These are phyloP conservation scores for Mirza zaza DNA, from an alignment of 2,113 vertebrate species.

Conservation along the genomic window DNA sequence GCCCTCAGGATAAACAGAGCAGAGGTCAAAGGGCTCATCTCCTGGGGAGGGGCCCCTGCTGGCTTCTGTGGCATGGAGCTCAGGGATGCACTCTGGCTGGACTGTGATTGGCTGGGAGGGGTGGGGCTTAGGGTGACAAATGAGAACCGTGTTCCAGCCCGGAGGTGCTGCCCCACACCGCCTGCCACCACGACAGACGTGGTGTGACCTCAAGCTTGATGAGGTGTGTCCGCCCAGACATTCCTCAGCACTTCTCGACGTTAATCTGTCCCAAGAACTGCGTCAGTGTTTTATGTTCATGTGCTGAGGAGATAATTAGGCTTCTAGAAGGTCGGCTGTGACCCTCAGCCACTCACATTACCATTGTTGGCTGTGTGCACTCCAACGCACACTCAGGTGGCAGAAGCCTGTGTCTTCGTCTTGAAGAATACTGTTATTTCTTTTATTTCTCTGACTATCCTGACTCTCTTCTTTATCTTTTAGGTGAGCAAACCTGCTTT, in stretches of 20 bases:
- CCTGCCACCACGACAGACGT: background rate
- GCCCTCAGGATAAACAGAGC: background rate
- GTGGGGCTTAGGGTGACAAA: background rate
- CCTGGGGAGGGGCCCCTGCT: background rate
- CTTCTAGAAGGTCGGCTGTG: background rate
- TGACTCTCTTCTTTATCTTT: background rate
- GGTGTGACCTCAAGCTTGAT: background rate
- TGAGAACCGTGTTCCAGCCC: background rate
- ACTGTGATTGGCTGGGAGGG: background rate
- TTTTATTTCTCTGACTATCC: background rate
- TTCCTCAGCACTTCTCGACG: background rate
- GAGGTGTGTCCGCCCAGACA: accelerated
- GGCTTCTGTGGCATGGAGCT: background rate
- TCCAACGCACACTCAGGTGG: background rate
- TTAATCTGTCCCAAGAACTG: background rate
- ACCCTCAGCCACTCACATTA: background rate
- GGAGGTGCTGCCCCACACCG: background rate
- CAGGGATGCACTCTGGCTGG: background rate
- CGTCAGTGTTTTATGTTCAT: accelerated
- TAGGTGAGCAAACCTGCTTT: background rate
- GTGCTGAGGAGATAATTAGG: background rate
- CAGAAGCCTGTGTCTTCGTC: background rate
- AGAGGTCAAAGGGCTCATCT: background rate
- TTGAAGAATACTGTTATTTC: background rate
- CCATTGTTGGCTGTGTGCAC: background rate